Evolutionary conservation across 2,113 vertebrate species (phyloP).

Genomic region (Arothron firmamentum): DNA sequence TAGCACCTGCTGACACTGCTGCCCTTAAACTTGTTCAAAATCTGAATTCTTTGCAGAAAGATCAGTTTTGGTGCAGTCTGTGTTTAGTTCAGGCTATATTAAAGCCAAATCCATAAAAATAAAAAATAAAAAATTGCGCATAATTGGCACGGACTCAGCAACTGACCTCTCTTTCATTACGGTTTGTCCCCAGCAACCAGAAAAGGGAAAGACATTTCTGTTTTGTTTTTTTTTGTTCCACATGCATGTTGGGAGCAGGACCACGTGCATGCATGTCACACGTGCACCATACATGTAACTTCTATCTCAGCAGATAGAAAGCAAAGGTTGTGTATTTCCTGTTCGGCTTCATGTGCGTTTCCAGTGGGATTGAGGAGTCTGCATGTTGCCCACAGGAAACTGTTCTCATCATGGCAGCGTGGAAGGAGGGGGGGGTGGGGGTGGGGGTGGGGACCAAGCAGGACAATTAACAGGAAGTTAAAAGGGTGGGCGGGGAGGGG

Average conservation of each 20-base stretch:
- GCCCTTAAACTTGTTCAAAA: constrained; percentile 5
- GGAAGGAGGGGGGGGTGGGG: constrained; percentile 27
- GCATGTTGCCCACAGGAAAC: constrained; percentile 72
- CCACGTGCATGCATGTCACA: constrained; percentile 58
- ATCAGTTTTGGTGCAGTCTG: not conserved
- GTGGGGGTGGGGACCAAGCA: constrained; percentile 48
- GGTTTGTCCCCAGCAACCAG: not conserved
- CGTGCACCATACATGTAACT: constrained; percentile 41
- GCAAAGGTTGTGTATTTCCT: constrained; percentile 59
- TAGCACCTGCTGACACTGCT: not conserved
- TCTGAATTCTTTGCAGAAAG: too few species aligned
- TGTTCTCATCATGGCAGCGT: constrained; percentile 63
- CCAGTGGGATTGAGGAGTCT: constrained; percentile 52
- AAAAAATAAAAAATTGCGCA: constrained; percentile 9
- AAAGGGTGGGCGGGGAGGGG: constrained; percentile 31
- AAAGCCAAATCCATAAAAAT: constrained; percentile 15
- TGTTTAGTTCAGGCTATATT: constrained; percentile 7
- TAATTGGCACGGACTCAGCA: constrained; percentile 27
- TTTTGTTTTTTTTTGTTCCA: constrained; percentile 25
- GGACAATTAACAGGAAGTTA: constrained; percentile 65
- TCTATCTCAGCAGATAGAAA: constrained; percentile 61
- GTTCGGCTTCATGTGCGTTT: constrained; percentile 52
- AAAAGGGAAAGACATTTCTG: constrained; percentile 28
- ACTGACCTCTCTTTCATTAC: constrained; percentile 52
- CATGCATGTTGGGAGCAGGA: constrained; percentile 55